phyloP scores from a whole-genome alignment of 1,140 invertebrate species.

The Lepidotrigona ventralis region DNA sequence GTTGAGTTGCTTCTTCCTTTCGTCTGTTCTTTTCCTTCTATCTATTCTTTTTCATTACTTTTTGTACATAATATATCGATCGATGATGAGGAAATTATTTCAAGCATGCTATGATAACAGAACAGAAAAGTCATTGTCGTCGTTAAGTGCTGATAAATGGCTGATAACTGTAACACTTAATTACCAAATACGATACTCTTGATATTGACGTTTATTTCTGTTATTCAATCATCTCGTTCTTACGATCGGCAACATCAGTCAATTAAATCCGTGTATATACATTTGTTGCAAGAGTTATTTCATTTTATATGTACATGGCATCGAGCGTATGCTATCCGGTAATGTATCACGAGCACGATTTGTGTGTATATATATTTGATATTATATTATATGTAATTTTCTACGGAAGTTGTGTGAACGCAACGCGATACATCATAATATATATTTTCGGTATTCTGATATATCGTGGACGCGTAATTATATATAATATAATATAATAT shows the following conservation, averaged over 20 bases:
- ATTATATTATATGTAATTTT: slow-evolving; percentile 48
- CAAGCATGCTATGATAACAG: neutral
- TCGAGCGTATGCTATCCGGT: neutral
- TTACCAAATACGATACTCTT: neutral
- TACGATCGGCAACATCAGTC: neutral
- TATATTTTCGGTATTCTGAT: slow-evolving; percentile 26
- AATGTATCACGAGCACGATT: neutral
- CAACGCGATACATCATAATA: slow-evolving; percentile 18
- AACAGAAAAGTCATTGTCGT: neutral
- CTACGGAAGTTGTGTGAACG: neutral
- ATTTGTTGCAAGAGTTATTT: slow-evolving; percentile 13
- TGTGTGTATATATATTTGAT: slow-evolving; percentile 18
- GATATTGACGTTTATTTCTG: neutral
- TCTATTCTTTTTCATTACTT: neutral
- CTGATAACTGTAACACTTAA: neutral
- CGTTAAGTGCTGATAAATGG: neutral
- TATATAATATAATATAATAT: slow-evolving; percentile 46
- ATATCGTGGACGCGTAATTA: slow-evolving; percentile 22
- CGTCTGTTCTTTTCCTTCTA: neutral
- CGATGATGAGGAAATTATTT: too few relatives aligned
- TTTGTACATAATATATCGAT: neutral
- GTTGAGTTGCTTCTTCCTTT: neutral
- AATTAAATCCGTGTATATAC: neutral
- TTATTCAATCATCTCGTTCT: neutral
- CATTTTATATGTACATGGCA: neutral